Conservation (phyloP, 2,888 invertebrate species). For the Clitarchus hookeri region DNA sequence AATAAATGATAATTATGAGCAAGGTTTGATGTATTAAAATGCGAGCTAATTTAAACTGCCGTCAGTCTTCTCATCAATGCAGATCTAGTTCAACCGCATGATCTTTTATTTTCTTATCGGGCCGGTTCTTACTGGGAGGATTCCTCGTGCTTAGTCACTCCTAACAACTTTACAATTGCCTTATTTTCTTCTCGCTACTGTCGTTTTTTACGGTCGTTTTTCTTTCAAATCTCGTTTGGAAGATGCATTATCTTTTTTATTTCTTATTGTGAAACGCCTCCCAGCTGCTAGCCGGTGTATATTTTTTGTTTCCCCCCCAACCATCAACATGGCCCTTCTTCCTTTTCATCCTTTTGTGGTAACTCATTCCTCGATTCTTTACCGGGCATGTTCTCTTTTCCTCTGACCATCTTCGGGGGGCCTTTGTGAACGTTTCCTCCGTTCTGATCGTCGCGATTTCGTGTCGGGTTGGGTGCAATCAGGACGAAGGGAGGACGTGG, state of each 20-base stretch:
- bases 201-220: not conserved
- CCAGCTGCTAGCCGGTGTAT: not conserved
- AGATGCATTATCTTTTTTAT: not conserved
- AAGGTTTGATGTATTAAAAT: too few species aligned
- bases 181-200: not conserved
- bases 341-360: not conserved
- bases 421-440: not conserved
- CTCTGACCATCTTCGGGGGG: not conserved
- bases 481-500: not conserved
- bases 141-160: not conserved
- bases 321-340: not conserved
- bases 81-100: too few species aligned
- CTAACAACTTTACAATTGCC: conserved; percentile 14
- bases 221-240: not conserved
- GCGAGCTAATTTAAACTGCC: too few species aligned
- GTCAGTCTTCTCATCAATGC: too few species aligned
- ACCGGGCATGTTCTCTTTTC: not conserved
- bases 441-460: conserved; percentile 12
- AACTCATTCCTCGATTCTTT: not conserved
- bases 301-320: not conserved
- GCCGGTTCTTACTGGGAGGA: not conserved
- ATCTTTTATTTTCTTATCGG: not conserved
- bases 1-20: too few species aligned
- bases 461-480: not conserved
- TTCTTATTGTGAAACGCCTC: not conserved